A percentile compares a stretch with the other conserved stretches of the same genome.
Conservation (phyloP, 2,888 invertebrate genomes). For the Scelioninae gen. 1 region DNA sequence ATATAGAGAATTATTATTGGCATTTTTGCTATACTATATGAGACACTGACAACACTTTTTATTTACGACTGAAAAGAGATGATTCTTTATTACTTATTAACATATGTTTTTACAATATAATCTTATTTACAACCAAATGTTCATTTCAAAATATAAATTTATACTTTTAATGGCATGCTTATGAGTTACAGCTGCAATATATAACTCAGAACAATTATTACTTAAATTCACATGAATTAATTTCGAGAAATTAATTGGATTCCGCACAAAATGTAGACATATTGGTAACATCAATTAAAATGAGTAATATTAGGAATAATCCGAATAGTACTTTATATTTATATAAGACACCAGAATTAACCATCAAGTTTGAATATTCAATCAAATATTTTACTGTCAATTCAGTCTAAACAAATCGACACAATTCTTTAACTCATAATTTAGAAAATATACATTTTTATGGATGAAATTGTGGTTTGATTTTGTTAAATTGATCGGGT, state of each 20-base stretch:
- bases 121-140: neutral
- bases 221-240: slow-evolving; percentile 18
- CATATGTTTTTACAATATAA: slow-evolving; percentile 39
- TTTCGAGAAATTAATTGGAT: neutral
- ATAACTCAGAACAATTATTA: neutral
- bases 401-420: too few species aligned
- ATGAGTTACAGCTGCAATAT: neutral
- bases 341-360: too few species aligned
- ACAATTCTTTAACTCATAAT: too few species aligned
- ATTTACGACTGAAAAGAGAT: slow-evolving; percentile 46
- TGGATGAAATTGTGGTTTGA: neutral
- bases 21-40: slow-evolving; percentile 59
- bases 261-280: neutral
- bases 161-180: neutral
- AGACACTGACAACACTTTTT: slow-evolving; percentile 41
- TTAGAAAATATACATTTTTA: too few species aligned
- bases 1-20: slow-evolving; percentile 51
- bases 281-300: neutral
- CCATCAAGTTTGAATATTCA: too few species aligned
- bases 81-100: slow-evolving; percentile 58
- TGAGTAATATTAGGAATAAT: neutral
- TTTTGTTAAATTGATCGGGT: neutral
- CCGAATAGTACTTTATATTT: neutral
- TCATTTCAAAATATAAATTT: neutral
- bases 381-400: too few species aligned